Percentiles rank a stretch among this genome's conserved stretches.
Conservation (phyloP, 2,113 vertebrate species). For the Planiliza haematocheilus region DNA sequence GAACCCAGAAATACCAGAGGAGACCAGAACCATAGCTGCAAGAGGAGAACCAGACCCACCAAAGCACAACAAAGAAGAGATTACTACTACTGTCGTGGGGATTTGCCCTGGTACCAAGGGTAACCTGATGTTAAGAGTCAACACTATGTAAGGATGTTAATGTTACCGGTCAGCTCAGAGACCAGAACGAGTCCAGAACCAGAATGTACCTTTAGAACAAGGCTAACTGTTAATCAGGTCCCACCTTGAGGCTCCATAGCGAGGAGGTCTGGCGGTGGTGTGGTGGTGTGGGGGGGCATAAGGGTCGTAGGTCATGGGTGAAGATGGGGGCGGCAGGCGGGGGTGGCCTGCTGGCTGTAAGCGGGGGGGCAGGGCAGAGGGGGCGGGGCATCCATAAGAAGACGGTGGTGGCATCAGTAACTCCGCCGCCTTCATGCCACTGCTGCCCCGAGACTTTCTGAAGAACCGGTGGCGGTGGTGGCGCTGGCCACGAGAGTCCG, state of each 20-base stretch:
- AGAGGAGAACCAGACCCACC: too few species aligned
- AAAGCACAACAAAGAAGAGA: too few species aligned
- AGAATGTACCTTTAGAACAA: too few species aligned
- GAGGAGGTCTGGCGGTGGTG: slow-evolving; percentile 76
- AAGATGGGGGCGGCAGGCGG: slow-evolving; percentile 57
- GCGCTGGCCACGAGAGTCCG: slow-evolving; percentile 80
- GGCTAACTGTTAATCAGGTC: slow-evolving; percentile 7
- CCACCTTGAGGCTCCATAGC: slow-evolving; percentile 88
- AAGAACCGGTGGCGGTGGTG: slow-evolving; percentile 84
- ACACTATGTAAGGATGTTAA: too few species aligned
- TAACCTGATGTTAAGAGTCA: too few species aligned
- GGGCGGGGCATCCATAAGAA: slow-evolving; percentile 79
- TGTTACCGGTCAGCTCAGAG: too few species aligned
- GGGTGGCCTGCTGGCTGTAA: slow-evolving; percentile 84
- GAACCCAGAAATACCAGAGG: too few species aligned
- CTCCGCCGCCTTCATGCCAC: slow-evolving; percentile 84
- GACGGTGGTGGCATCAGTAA: slow-evolving; percentile 79
- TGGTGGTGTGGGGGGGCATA: slow-evolving; percentile 68
- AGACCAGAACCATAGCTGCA: too few species aligned
- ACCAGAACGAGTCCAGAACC: too few species aligned
- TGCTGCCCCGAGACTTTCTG: slow-evolving; percentile 84
- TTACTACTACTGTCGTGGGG: too few species aligned
- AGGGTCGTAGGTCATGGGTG: slow-evolving; percentile 80
- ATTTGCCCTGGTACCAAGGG: too few species aligned
- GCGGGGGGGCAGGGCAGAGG: slow-evolving; percentile 82